These are phyloP conservation scores for Pollenia amentaria DNA, from an alignment of 2,888 invertebrate genomes.

Conservation along the genomic window DNA sequence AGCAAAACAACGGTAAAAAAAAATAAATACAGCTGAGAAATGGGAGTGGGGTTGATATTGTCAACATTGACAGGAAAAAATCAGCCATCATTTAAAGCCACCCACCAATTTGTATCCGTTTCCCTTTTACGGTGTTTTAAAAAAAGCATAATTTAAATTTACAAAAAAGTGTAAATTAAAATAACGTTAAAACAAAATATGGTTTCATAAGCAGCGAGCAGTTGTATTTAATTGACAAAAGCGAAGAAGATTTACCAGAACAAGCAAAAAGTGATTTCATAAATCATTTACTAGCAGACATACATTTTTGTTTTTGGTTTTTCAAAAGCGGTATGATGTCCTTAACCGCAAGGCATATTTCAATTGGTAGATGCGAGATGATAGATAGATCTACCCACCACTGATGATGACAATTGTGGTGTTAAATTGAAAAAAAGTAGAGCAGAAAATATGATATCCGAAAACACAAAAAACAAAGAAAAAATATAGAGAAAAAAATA, in stretches of 20 bases:
- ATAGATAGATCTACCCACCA: slow-evolving; percentile 65
- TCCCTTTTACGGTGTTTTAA: slow-evolving; percentile 29
- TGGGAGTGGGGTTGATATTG: slow-evolving; percentile 25
- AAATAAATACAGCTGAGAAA: not conserved
- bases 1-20: slow-evolving; percentile 37
- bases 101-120: slow-evolving; percentile 47
- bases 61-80: slow-evolving; percentile 56
- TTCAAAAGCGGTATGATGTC: slow-evolving; percentile 56
- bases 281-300: slow-evolving; percentile 82
- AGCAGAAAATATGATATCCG: slow-evolving; percentile 46
- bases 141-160: slow-evolving; percentile 54
- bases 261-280: slow-evolving; percentile 79
- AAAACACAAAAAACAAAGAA: slow-evolving; percentile 49
- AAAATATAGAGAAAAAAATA: slow-evolving; percentile 63
- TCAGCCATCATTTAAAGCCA: slow-evolving; percentile 54
- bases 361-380: slow-evolving; percentile 68
- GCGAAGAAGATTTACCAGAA: slow-evolving; percentile 76
- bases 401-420: slow-evolving; percentile 63
- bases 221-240: slow-evolving; percentile 77
- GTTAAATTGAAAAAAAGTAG: slow-evolving; percentile 69
- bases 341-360: slow-evolving; percentile 71
- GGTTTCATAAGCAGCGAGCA: slow-evolving; percentile 56
- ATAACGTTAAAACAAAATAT: slow-evolving; percentile 58
- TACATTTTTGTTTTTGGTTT: slow-evolving; percentile 7
- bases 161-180: slow-evolving; percentile 66